Base-by-base conservation (phyloP, 2,888 invertebrate species). In the Platycheirus albimanus region DNA sequence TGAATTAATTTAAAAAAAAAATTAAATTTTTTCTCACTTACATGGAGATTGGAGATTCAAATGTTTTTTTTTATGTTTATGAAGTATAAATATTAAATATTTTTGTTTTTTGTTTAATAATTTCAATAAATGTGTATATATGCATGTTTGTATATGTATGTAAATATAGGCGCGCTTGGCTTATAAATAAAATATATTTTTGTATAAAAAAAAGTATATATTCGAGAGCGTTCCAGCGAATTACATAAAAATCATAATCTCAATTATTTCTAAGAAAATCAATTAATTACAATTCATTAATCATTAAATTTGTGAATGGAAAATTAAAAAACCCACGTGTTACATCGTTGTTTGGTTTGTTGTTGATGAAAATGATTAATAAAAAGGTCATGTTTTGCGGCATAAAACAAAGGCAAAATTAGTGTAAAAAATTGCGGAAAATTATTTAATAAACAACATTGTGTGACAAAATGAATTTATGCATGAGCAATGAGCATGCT, bases 381-480 rank as follows among this genome's bases (percentile, higher is more conserved):
- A n/a, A 61, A 5, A 45, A 30, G 45, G 45, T 30, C 43, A 38
- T 58, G 24, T 41, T n/a, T n/a, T 58, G 41, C 15, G 28, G 43
- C 45, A 43, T n/a, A 45, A 30, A 30, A 17, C 6, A 28, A 61
- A 45, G 45, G 13, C 24, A 24, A 58, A 58, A 58, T 56, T 52
- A 36, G 10, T 56, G 8, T 36, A 45, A n/a, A n/a, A 45, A 43
- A 51, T 7, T 36, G 8, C 45, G 30, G 54, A 36, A 66, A 71
- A 75, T 63, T 49, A 69, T 63, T 70, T 30, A 33, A 30, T 17
- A 30, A 49, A 15, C 61, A 30, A 66, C 7, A 43, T 33, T 58
- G 15, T 28, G 45, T n/a, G 54, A 54, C 47, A 54, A 56, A 64
- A 80, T 80, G 80, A 75, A 75, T 80, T 24, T 64, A 80, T 80